Evolutionary conservation across 2,797 vertebrate species (phyloP), one percentile per base, ranked within the genome.

Genomic region (Cheirogaleus major): DNA sequence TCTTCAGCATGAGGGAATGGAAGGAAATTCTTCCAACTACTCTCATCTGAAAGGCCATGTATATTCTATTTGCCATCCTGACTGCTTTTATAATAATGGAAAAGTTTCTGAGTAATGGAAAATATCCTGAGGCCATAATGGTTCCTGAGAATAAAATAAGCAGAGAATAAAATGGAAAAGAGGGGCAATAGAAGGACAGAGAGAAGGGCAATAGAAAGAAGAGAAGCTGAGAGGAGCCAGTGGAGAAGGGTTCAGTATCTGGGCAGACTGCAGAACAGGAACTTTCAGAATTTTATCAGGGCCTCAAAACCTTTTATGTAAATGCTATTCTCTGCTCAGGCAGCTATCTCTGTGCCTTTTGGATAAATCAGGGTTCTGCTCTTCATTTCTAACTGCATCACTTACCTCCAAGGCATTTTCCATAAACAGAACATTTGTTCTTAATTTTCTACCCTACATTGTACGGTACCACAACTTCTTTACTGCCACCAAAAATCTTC

Each of bases 51-150:
- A 97, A 97, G 76, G 79, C 89, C 27, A 15, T 38, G n/a, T 86
- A 65, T 84, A 63, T 79, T 96, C 73, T 84, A 41, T 93, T 50
- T 63, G 59, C 43, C 59, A 91, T 96, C 35, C 41, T 48, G 73
- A 89, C 20, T 88, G 89, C 69, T 76, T 96, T 93, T 55, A 52
- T 17, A 97, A 81, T 63, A 96, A 95, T 65, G 94, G 94, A 96
- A 98, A 95, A 50, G 17, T 59, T 93, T 92, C 63, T 75, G 82
- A 97, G 94, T 91, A 93, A 91, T 90, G 93, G 96, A 96, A 97
- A 97, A 92, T 88, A 63, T 91, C 96, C 79, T 32, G 35, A 89
- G 89, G 95, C 25, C 22, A 41, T 89, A 23, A 83, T 81, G n/a
- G 72, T 91, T 95, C 67, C 79, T 90, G 69, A 95, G 93, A 96